Percentiles rank a stretch among this genome's conserved stretches.
Conservation (phyloP, 2,113 vertebrate species). For the Mobula birostris region DNA sequence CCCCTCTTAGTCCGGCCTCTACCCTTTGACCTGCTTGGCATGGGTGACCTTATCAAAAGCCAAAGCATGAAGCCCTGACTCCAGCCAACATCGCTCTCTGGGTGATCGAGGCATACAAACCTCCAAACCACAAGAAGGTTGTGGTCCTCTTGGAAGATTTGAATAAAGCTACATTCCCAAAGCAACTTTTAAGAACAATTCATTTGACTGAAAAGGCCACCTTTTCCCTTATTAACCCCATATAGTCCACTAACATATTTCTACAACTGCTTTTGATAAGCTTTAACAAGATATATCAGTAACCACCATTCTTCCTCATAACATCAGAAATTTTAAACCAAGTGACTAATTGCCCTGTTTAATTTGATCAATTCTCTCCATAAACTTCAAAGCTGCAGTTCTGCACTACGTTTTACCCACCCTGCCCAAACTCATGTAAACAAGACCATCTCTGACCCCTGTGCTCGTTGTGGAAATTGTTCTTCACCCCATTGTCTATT, state of each 20-base stretch:
- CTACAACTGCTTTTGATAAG: too few relatives aligned
- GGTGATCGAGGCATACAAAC: too few relatives aligned
- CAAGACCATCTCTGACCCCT: background rate
- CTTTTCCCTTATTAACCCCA: background rate
- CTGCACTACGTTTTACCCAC: background rate
- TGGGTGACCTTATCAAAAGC: too few relatives aligned
- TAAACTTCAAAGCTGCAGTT: background rate
- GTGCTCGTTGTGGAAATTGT: background rate
- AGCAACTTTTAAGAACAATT: background rate
- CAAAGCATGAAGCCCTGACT: too few relatives aligned
- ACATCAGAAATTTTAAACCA: background rate
- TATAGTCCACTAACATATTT: background rate
- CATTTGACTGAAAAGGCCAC: background rate
- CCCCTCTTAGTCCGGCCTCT: too few relatives aligned
- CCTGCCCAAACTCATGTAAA: background rate
- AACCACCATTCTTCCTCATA: background rate
- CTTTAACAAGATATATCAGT: background rate
- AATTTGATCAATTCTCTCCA: background rate
- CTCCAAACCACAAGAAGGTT: too few relatives aligned
- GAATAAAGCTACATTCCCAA: background rate
- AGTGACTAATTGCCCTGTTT: background rate
- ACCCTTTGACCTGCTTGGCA: too few relatives aligned
- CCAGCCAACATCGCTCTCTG: too few relatives aligned
- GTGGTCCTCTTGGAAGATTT: too few relatives aligned
- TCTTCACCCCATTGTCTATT: background rate